Conservation (phyloP, 2,797 vertebrate genomes). For the Argyrosomus regius region DNA sequence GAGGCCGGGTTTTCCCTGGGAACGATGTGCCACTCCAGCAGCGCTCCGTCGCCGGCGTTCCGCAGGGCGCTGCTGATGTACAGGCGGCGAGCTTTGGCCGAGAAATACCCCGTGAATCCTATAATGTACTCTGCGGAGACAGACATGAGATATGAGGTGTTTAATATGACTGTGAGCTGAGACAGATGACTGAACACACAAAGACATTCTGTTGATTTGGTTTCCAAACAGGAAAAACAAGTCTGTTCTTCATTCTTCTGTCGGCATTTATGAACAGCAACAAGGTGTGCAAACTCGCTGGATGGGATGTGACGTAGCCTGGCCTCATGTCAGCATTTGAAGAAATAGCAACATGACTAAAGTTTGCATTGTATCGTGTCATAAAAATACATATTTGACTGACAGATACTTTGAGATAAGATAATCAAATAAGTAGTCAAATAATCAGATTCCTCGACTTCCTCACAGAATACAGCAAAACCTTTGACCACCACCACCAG, state of each 20-base stretch:
- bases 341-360: not conserved
- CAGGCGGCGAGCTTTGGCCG: slow-evolving; percentile 93
- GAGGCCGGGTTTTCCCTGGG: slow-evolving; percentile 96
- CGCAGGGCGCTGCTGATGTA: slow-evolving; percentile 95
- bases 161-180: too few species aligned
- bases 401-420: not conserved
- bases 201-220: not conserved
- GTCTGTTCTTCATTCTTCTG: not conserved
- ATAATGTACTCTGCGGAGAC: slow-evolving; percentile 93
- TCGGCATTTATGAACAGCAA: not conserved
- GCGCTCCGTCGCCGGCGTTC: slow-evolving; percentile 56
- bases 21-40: slow-evolving; percentile 94
- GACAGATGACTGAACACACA: not conserved
- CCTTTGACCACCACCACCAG: not conserved
- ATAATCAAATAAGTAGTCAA: too few species aligned
- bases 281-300: slow-evolving; percentile 8
- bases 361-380: too few species aligned
- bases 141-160: not conserved
- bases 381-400: too few species aligned
- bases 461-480: not conserved
- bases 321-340: not conserved
- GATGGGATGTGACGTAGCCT: not conserved
- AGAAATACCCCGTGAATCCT: slow-evolving; percentile 96
- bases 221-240: slow-evolving; percentile 3
- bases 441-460: not conserved